A percentile compares a stretch with the other conserved stretches of the same genome.
These are phyloP conservation scores for Medauroidea extradentata DNA, from an alignment of 1,140 invertebrate genomes.

Conservation along the genomic window DNA sequence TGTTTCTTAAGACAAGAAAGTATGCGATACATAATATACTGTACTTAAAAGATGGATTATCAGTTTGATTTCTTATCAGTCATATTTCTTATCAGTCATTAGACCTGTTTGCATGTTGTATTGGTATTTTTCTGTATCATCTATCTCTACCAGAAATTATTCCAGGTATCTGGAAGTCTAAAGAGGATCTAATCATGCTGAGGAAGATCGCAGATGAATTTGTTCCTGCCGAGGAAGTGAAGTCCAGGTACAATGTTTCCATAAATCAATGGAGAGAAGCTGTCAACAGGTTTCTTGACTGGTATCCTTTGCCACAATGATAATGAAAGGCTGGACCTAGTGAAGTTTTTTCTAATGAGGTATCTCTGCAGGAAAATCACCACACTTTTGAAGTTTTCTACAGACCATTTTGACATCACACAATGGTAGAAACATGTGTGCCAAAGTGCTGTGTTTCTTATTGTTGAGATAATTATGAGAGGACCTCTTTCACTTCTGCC, in stretches of 20 bases:
- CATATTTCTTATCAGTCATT: not conserved
- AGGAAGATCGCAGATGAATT: constrained; percentile 4
- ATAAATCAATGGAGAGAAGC: not conserved
- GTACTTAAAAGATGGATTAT: not conserved
- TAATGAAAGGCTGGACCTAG: no score
- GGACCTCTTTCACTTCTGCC: no score
- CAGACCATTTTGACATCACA: no score
- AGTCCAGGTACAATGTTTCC: not conserved
- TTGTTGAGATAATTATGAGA: no score
- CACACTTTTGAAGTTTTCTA: no score
- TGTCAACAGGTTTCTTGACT: constrained; percentile 2
- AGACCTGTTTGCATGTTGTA: not conserved
- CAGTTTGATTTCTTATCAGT: not conserved
- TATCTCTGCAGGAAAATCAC: no score
- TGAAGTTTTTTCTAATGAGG: no score
- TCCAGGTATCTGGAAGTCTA: constrained; percentile 9
- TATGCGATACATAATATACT: not conserved
- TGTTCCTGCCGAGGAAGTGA: not conserved
- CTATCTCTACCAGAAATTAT: not conserved
- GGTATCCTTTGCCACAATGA: constrained; percentile 14
- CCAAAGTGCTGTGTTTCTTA: no score
- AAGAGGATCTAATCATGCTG: constrained; percentile 1
- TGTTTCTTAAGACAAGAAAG: not conserved
- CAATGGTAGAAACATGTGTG: no score
- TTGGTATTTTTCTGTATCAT: not conserved